Base-by-base conservation (phyloP, 2,797 vertebrate species). In the Mormyrus proboscirostris region DNA sequence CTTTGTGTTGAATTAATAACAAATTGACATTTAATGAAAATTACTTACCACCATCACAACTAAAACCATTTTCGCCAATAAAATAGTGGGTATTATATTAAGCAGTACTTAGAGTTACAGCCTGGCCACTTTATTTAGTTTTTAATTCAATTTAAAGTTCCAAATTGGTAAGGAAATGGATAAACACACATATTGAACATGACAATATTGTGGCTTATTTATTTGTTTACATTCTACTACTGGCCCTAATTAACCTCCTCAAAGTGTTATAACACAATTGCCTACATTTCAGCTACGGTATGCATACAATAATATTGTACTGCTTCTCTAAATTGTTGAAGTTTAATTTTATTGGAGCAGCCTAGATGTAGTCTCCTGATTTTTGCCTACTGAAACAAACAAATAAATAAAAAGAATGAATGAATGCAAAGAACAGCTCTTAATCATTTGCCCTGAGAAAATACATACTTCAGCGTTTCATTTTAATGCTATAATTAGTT, bases 1-100 rank as follows among this genome's bases (percentile, higher is more conserved):
- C 94, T 94, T 95, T 96, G 95, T 94, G 95, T 94, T 93, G 95
- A 96, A 96, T 96, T 96, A 96, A 96, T 96, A 96, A 95, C 95
- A 96, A 96, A 96, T 96, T 96, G 95, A 96, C 95, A 96, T 96
- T 96, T 96, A 96, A 96, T 96, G 95, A 96, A 96, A 96, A 96
- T 96, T 95, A 96, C 96, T 96, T 95, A 95, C 95, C 92, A 93
- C 95, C 95, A 94, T 95, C 94, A 94, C 93, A 96, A 96, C 95
- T 94, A 95, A 96, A 95, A 91, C 93, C 73, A 90, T 91, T 93
- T 95, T 92, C 91, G 93, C 12, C 38, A 47, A 62, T 86, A 89
- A 91, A 91, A 92, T 88, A 89, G 88, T 91, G 25, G 88, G 73
- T 59, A 90, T 88, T 25, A 41, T 85, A 83, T 69, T 90, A 91